Evolutionary conservation across 2,797 vertebrate species (phyloP).

Genomic region (Scarus forsteni): DNA sequence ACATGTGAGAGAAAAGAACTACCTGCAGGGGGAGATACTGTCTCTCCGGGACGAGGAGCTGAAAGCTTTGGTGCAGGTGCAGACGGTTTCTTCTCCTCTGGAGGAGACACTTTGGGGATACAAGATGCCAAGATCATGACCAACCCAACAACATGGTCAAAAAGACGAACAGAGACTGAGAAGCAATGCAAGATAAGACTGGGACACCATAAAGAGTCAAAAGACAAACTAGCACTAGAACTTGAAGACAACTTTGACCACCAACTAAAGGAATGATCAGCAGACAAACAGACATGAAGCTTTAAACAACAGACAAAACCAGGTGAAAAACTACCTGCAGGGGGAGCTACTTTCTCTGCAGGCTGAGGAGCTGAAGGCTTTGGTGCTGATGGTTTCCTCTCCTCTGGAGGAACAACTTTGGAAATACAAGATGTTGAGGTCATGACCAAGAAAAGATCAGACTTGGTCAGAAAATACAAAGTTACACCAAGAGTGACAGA

Average conservation of each 20-base stretch:
- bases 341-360: constrained; percentile 71
- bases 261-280: neutral
- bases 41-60: constrained; percentile 15
- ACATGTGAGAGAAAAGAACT: constrained; percentile 22
- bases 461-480: neutral
- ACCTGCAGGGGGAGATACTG: constrained; percentile 50
- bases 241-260: too few relatives aligned
- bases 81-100: constrained; percentile 64
- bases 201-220: neutral
- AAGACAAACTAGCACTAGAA: neutral
- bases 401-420: constrained; percentile 61
- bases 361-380: constrained; percentile 49
- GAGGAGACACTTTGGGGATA: constrained; percentile 60
- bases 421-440: constrained; percentile 60
- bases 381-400: constrained; percentile 43
- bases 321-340: constrained; percentile 81
- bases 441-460: constrained; percentile 36
- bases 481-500: neutral
- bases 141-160: constrained; percentile 36
- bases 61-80: constrained; percentile 46
- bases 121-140: constrained; percentile 62
- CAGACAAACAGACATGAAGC: constrained; percentile 3
- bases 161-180: constrained; percentile 1
- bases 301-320: constrained; percentile 18
- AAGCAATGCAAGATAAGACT: constrained; percentile 8